Conservation (phyloP, 2,888 invertebrate genomes). For the Strigamia transsilvanica region DNA sequence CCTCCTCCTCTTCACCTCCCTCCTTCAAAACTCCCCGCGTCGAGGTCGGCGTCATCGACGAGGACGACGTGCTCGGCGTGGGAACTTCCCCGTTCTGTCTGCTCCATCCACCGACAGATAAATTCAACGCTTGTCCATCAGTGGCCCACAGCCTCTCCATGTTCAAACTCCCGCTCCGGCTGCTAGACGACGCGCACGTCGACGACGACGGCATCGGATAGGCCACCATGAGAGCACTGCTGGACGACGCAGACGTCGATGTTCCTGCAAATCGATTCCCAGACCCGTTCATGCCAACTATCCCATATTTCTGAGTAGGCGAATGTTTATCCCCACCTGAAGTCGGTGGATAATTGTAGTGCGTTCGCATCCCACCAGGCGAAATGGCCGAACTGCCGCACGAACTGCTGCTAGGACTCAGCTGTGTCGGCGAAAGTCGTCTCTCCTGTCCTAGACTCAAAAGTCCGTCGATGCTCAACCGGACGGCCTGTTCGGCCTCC, state of each 20-base stretch:
- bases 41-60: not conserved
- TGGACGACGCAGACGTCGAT: constrained; percentile 18
- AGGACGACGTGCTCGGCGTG: constrained; percentile 53
- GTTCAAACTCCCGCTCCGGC: constrained; percentile 68
- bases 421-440: constrained; percentile 58
- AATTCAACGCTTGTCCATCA: constrained; percentile 58
- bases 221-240: constrained; percentile 37
- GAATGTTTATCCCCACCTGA: constrained; percentile 50
- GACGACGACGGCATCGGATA: constrained; percentile 56
- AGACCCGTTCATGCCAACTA: not conserved
- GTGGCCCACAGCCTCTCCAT: constrained; percentile 94
- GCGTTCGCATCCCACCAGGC: constrained; percentile 46
- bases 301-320: constrained; percentile 10
- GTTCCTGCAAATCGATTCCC: constrained; percentile 44
- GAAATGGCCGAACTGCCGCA: constrained; percentile 42
- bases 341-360: constrained; percentile 50
- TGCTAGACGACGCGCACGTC: constrained; percentile 54
- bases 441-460: constrained; percentile 62
- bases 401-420: constrained; percentile 56
- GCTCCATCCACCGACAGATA: constrained; percentile 62
- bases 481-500: constrained; percentile 60
- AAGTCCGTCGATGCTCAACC: constrained; percentile 61
- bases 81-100: constrained; percentile 64
- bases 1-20: constrained; percentile 76
- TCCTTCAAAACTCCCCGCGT: constrained; percentile 62